phyloP scores from a whole-genome alignment of 2,113 vertebrate species.

The Anser cygnoides region DNA sequence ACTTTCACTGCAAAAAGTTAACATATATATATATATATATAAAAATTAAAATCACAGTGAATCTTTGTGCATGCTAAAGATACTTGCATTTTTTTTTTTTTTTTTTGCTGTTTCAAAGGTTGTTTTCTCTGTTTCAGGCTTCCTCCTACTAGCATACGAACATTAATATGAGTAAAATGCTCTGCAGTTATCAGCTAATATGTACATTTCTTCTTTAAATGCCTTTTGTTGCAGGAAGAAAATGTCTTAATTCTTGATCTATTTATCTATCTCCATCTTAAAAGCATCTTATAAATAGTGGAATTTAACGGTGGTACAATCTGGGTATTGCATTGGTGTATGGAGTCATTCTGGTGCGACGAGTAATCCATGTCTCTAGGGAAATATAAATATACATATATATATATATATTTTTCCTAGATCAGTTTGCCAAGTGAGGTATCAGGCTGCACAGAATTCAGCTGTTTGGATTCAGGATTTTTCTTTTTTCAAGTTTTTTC shows the following conservation, averaged over 20 bases:
- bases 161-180: background rate
- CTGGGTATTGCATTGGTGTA: fast-evolving
- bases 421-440: background rate
- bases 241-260: background rate
- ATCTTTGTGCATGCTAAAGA: background rate
- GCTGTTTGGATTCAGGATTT: background rate
- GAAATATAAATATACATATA: background rate
- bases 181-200: background rate
- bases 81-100: background rate
- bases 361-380: background rate
- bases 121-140: background rate
- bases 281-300: background rate
- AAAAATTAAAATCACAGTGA: background rate
- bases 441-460: background rate
- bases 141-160: background rate
- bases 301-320: background rate
- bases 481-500: background rate
- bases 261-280: background rate
- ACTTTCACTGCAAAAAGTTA: background rate
- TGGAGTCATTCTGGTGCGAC: background rate
- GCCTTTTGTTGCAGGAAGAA: background rate
- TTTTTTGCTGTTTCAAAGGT: background rate
- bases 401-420: background rate
- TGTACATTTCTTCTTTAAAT: background rate
- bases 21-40: background rate